Base-by-base conservation (phyloP, 64 coral and sea anemone species). In the Pocillopora damicornis region DNA sequence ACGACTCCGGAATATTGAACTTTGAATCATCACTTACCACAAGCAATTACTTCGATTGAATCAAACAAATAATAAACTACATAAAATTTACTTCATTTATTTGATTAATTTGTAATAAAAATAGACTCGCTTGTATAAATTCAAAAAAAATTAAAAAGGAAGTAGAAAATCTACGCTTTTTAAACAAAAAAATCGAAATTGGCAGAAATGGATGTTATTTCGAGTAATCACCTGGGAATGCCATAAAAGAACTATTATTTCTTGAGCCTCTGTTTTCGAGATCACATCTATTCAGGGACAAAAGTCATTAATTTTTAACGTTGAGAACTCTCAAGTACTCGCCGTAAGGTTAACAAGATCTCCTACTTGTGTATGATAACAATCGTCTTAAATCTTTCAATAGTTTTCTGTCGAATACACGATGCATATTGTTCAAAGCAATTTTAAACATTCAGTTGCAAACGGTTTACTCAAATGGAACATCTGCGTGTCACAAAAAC, bases 281-380 rank as follows among this genome's bases (percentile, higher is more conserved):
- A 60, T 60, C 77, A 63, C 16, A 45, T 83, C 22, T 30, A 17
- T 72, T 22, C 38, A 71, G 64, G 81, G 81, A 85, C 81, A 23
- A 73, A 85, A 85, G 45, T 72, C 63, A 85, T 85, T 71, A 85
- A 85, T 85, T 85, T 71, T 85, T 85, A 37, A 85, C 42, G 11
- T 64, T 3, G 2, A 16, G 26, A 15, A 18, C 17, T 13, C 25
- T 82, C 67, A 71, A 71, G 67, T 2, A 51, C 42, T 51, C 42
- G 42, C 42, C 42, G 42, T 56, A 22, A 59, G n/a, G 22, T 58
- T 56, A 38, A 76, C 15, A 42, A 76, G 23, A 69, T 69, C 23
- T 69, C 23, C 12, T 5, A 69, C 15, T 30, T 30, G 66, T 18
- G 66, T 69, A 2, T 69, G 66, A 23, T 69, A 23, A 69, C 66